phyloP scores from a whole-genome alignment of 2,113 vertebrate genomes.

The Coptodon bakossiorum region DNA sequence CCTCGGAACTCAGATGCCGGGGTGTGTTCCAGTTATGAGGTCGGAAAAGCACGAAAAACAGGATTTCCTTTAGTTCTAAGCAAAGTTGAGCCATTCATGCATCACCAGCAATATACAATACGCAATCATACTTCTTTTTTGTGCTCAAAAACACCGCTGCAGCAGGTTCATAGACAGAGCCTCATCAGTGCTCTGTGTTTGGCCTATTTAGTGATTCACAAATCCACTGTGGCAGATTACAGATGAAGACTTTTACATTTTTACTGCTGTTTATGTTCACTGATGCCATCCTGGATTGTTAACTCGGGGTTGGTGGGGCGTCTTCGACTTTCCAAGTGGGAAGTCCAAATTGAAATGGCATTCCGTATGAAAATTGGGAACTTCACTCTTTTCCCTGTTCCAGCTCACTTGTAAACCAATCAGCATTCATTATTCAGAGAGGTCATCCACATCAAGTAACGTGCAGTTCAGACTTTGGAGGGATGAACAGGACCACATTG shows the following conservation, averaged over 20 bases:
- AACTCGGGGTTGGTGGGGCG: not conserved
- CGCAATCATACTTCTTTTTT: not conserved
- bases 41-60: not conserved
- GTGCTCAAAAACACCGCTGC: not conserved
- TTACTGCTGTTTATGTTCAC: not conserved
- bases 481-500: not conserved
- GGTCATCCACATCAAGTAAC: not conserved
- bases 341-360: not conserved
- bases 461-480: not conserved
- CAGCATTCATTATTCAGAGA: not conserved
- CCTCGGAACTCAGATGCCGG: not conserved
- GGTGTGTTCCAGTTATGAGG: not conserved
- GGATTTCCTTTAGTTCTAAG: not conserved
- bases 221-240: not conserved
- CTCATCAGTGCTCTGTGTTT: not conserved
- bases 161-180: not conserved
- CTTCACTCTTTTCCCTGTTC: not conserved
- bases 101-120: not conserved
- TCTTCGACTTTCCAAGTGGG: not conserved
- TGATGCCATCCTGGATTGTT: not conserved
- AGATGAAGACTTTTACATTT: not conserved
- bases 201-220: not conserved
- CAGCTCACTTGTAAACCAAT: not conserved
- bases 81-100: not conserved
- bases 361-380: not conserved